Evolutionary conservation across 1,140 invertebrate genomes (phyloP), one percentile per base, ranked within the genome.

Genomic region (Diorhabda carinulata): DNA sequence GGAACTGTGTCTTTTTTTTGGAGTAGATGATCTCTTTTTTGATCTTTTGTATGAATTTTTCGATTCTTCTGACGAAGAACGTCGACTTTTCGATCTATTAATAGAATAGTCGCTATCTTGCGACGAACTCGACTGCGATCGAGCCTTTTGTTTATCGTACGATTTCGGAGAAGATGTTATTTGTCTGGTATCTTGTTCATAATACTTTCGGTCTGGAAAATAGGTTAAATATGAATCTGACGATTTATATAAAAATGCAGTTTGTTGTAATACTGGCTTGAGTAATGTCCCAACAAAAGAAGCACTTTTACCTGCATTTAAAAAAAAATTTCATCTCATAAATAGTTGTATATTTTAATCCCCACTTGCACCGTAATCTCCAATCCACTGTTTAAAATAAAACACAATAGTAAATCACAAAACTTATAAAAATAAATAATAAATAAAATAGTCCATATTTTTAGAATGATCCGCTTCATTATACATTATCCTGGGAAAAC

Each of bases 71-170:
- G 72, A 74, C 3, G 74, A 71, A 43, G 72, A 70, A n/a, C 66
- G 58, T 60, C 59, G 58, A 43, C 70, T 56, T 70, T 67, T 57
- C 5, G 66, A 73, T 8, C 68, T 69, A 7, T 25, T 67, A 9
- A 57, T 44, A 43, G 64, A 61, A 61, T 61, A 69, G 43, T 63
- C 62, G 8, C 69, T 68, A 41, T 63, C 67, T 56, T 59, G 61
- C 2, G 73, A 70, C 2, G 73, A 76, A 43, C 43, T 59, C 9
- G 71, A 72, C n/a, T 56, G 45, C 43, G 68, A 70, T 44, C 69
- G 52, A 5, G 61, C 44, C 58, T 69, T 61, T n/a, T 61, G n/a
- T 57, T 60, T 45, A 8, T 61, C 59, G 8, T 61, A 43, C 25
- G 42, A 57, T n/a, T 57, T 57, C 42, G 43, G 57, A 41, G 68